These are phyloP conservation scores for Psittacus erithacus DNA, from an alignment of 2,113 vertebrate species.

Conservation along the genomic window DNA sequence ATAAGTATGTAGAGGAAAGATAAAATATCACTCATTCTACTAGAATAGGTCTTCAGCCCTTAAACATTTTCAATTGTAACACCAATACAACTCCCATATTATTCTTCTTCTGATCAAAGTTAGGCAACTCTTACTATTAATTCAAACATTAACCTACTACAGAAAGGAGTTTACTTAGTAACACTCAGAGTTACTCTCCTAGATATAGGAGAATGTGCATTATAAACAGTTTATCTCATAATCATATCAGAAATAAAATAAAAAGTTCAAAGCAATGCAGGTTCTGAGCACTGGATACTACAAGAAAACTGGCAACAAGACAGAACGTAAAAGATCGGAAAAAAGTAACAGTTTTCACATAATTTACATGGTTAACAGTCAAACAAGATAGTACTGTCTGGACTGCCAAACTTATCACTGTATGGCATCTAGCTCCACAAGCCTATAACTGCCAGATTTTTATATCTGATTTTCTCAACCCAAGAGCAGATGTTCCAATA, in stretches of 20 bases:
- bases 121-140: conserved; percentile 1
- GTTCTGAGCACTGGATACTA: background rate
- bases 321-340: background rate
- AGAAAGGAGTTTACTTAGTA: background rate
- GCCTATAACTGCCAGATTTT: background rate
- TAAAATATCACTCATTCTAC: background rate
- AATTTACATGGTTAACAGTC: background rate
- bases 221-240: background rate
- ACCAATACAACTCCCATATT: background rate
- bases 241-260: background rate
- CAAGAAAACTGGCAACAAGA: background rate
- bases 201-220: background rate
- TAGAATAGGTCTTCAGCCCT: background rate
- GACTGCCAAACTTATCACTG: background rate
- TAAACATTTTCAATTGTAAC: background rate
- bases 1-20: background rate
- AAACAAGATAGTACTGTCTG: background rate
- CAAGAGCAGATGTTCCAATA: background rate
- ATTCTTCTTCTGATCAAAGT: background rate
- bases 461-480: background rate
- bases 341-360: background rate
- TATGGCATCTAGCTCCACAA: background rate
- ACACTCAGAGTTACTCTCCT: background rate
- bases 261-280: background rate
- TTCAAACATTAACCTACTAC: background rate